A percentile compares a stretch with the other conserved stretches of the same genome.
These are phyloP conservation scores for Caracal caracal DNA, from an alignment of 2,113 vertebrate genomes.

Conservation along the genomic window DNA sequence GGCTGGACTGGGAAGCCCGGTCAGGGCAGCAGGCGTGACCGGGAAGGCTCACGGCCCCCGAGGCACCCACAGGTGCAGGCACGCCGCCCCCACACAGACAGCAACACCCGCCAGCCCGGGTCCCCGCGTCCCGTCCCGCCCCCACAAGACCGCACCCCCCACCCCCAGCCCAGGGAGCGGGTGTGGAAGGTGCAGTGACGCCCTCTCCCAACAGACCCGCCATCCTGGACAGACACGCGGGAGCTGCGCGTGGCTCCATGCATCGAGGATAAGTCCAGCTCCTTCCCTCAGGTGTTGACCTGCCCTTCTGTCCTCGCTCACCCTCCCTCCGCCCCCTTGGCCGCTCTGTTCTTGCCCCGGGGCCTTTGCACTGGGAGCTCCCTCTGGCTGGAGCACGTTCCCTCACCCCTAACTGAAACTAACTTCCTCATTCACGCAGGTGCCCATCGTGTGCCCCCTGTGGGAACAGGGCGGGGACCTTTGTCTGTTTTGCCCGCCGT, in stretches of 20 bases:
- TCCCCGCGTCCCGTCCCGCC: neutral
- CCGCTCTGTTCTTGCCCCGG: neutral
- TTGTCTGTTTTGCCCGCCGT: rapidly evolving
- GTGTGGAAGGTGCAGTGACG: neutral
- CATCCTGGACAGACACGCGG: neutral
- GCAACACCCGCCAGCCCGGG: no score
- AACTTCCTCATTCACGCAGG: neutral
- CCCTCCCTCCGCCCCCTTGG: neutral
- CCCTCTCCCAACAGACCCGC: neutral
- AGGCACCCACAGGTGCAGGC: neutral
- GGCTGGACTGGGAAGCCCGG: neutral
- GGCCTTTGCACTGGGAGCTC: neutral
- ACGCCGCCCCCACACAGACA: neutral
- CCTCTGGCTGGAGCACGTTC: neutral
- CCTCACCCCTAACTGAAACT: neutral
- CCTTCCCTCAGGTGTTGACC: rapidly evolving
- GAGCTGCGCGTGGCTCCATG: neutral
- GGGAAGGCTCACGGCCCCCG: rapidly evolving
- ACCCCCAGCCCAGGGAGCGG: neutral
- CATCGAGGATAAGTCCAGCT: neutral
- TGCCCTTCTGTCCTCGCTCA: no score
- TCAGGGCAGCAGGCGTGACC: neutral
- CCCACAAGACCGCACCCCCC: neutral
- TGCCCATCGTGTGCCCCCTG: rapidly evolving
- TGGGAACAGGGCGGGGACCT: neutral